Conservation (phyloP, 1,140 invertebrate species). For the Caenorhabditis inopinata region DNA sequence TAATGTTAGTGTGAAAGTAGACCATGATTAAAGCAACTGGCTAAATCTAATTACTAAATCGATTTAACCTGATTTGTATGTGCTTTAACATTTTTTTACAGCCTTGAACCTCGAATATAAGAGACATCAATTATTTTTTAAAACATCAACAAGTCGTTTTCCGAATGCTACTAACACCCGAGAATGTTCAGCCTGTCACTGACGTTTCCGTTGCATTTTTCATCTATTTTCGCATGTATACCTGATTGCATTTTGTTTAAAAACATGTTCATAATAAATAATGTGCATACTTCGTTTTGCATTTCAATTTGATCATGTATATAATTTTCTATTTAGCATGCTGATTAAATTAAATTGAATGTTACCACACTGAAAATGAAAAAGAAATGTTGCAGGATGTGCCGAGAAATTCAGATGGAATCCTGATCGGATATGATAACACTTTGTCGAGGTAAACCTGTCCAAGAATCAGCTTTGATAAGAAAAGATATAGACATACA, state of each 20-base stretch:
- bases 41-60: too few species aligned
- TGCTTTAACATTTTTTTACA: background rate
- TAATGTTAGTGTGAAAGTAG: conserved; percentile 39
- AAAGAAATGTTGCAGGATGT: conserved; percentile 28
- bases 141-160: background rate
- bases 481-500: background rate
- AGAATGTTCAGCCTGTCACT: background rate
- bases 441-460: conserved; percentile 37
- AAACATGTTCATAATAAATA: background rate
- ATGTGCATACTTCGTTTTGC: background rate
- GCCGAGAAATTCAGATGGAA: conserved; percentile 30
- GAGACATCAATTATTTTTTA: conserved; percentile 18
- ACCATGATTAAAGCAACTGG: background rate
- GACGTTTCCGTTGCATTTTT: conserved; percentile 7
- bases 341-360: background rate
- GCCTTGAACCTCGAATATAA: too few species aligned
- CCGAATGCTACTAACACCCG: conserved; percentile 5
- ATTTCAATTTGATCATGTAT: background rate
- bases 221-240: background rate
- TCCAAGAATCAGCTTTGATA: background rate
- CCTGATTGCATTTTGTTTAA: too few species aligned
- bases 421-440: conserved; percentile 43
- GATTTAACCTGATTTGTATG: background rate
- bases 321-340: background rate
- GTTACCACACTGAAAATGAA: background rate